Evolutionary conservation across 2,113 vertebrate species (phyloP).

Genomic region (Lamprotornis superbus): DNA sequence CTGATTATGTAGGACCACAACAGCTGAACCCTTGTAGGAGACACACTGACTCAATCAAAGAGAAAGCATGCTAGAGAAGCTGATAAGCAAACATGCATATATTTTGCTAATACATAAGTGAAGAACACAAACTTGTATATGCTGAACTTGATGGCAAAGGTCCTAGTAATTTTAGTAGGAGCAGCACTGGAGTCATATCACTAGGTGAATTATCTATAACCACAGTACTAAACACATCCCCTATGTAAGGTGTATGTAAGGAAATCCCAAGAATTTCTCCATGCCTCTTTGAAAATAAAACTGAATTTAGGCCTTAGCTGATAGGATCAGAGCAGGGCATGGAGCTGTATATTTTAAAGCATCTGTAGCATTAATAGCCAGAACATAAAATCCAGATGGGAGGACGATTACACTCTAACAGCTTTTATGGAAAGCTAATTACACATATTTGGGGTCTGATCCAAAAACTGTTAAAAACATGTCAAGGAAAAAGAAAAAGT

Average conservation of each 20-base stretch:
- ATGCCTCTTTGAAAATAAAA: not conserved
- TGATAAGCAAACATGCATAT: rapidly evolving
- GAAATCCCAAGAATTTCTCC: not conserved
- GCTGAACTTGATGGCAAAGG: not conserved
- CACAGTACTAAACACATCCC: not conserved
- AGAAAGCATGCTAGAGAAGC: not conserved
- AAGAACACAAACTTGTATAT: not conserved
- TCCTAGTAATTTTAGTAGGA: not conserved
- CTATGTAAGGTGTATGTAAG: not conserved
- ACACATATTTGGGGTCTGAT: not conserved
- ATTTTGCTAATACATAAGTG: not conserved
- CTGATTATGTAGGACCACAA: not conserved
- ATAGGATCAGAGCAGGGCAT: not conserved
- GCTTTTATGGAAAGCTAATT: slow-evolving; percentile 28
- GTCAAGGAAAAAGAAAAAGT: not conserved
- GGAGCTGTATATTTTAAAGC: not conserved
- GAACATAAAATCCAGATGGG: slow-evolving; percentile 21
- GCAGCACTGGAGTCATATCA: not conserved
- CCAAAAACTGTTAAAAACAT: slow-evolving; percentile 14
- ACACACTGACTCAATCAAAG: not conserved
- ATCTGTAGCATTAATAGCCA: not conserved
- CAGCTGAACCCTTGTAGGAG: not conserved
- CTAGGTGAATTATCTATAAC: not conserved
- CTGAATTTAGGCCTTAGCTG: not conserved
- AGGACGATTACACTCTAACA: not conserved